A percentile compares a stretch with the other conserved stretches of the same genome.
Evolutionary conservation across 2,888 invertebrate species (phyloP).

Genomic region (Dryocosmus kuriphilus): DNA sequence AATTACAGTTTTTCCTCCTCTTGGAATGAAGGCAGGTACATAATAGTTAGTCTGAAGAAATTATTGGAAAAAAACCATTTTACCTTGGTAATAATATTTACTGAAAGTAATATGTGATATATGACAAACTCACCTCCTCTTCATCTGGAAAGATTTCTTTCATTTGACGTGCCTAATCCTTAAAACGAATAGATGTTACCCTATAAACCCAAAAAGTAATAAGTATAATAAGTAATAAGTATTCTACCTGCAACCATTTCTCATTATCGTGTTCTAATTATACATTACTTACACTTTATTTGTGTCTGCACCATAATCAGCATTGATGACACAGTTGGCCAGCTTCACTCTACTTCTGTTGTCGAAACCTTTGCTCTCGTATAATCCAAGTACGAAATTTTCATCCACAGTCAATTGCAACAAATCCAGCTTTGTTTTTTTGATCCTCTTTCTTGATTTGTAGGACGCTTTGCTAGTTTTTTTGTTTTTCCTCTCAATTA

Average conservation of each 20-base stretch:
- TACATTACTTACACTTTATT: not conserved
- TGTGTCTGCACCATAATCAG: not conserved
- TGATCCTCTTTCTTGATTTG: too few species aligned
- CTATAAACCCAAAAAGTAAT: not conserved
- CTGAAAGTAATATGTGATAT: not conserved
- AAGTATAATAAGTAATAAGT: too few species aligned
- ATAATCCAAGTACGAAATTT: not conserved
- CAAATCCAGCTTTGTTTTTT: too few species aligned
- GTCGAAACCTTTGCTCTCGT: not conserved
- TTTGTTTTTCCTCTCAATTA: too few species aligned
- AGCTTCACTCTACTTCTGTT: conserved; percentile 1
- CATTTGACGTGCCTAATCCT: conserved; percentile 2
- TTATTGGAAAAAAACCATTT: not conserved
- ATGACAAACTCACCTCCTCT: not conserved
- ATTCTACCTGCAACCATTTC: not conserved
- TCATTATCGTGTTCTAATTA: not conserved
- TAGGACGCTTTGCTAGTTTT: too few species aligned
- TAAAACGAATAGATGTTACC: not conserved
- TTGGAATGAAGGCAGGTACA: conserved; percentile 15
- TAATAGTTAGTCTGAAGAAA: not conserved
- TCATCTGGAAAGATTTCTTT: not conserved
- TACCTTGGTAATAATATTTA: not conserved
- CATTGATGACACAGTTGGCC: not conserved
- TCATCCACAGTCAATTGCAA: conserved; percentile 2
- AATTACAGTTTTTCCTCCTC: conserved; percentile 7